Evolutionary conservation across 2,888 invertebrate species (phyloP), one percentile per base, ranked within the genome.

Genomic region (Philaethria dido): DNA sequence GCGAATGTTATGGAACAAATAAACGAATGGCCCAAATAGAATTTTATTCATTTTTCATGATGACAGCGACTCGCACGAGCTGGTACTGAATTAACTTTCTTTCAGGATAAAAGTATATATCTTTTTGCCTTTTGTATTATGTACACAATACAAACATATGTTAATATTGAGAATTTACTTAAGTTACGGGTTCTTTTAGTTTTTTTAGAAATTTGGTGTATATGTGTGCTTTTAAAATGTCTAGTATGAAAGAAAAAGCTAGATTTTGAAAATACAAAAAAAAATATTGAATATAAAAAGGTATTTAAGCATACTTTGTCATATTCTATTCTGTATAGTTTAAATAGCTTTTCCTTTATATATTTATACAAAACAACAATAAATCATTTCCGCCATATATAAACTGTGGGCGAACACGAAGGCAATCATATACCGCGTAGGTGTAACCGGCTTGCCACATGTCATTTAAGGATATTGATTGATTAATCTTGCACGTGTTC

Each of bases 41-140:
- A 85, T 85, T 90, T 89, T 88, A 89, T 89, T 87, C 85, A 92
- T 92, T 92, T 92, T 92, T 92, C 90, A 92, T 74, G 83, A 79
- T 82, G 83, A 86, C 89, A 87, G 89, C 76, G 89, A 85, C 89
- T 85, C 79, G 91, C 75, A 89, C 92, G 76, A 77, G 80, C 88
- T 92, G 92, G 91, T 78, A 92, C 92, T 85, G 88, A 81, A 83
- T 83, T 81, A 74, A 75, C 77, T 80, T 85, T 88, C 89, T 89
- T 91, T 91, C 80, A 82, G 77, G 76, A 74, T 72, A 73, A 77
- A 63, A 70, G 78, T 70, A 71, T 73, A 69, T 65, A 73, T 72
- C 64, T 72, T 74, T 72, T 74, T 67, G 54, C 66, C 22, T 39
- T 8, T 16, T 29, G 3, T 4, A 1, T 29, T n/a, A 11, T 11